A percentile compares a stretch with the other conserved stretches of the same genome.
Conservation (phyloP, 2,888 invertebrate genomes). For the Apamea sordens region DNA sequence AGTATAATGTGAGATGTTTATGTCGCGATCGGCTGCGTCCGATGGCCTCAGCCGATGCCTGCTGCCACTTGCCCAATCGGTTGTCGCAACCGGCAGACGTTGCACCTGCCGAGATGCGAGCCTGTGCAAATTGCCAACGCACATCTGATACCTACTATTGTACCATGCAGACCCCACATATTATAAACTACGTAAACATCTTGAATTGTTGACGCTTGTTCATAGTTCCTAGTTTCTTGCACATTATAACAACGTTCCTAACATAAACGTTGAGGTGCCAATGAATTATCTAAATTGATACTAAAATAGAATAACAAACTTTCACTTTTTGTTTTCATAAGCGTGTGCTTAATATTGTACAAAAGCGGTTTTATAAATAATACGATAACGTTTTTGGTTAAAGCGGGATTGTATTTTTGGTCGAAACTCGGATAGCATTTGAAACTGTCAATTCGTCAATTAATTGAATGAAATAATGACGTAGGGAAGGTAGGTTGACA, state of each 20-base stretch:
- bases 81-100: slow-evolving; percentile 88
- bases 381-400: slow-evolving; percentile 48
- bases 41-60: slow-evolving; percentile 84
- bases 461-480: slow-evolving; percentile 47
- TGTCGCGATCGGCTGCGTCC: slow-evolving; percentile 83
- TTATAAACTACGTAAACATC: slow-evolving; percentile 52
- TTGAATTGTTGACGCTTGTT: slow-evolving; percentile 32
- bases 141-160: slow-evolving; percentile 73
- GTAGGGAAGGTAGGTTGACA: slow-evolving; percentile 34
- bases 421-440: slow-evolving; percentile 18
- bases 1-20: slow-evolving; percentile 87
- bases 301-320: slow-evolving; percentile 72
- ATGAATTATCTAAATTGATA: slow-evolving; percentile 66
- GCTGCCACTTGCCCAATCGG: slow-evolving; percentile 86
- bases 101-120: slow-evolving; percentile 88
- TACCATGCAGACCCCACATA: slow-evolving; percentile 71
- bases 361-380: slow-evolving; percentile 78
- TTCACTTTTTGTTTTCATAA: slow-evolving; percentile 75
- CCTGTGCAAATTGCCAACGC: slow-evolving; percentile 83
- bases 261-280: slow-evolving; percentile 47
- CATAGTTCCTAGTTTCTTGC: slow-evolving; percentile 22
- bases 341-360: slow-evolving; percentile 69
- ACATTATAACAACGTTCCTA: slow-evolving; percentile 43
- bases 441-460: slow-evolving; percentile 21
- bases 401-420: slow-evolving; percentile 56